phyloP scores from a whole-genome alignment of 2,888 invertebrate species.

The Resseliella maxima region DNA sequence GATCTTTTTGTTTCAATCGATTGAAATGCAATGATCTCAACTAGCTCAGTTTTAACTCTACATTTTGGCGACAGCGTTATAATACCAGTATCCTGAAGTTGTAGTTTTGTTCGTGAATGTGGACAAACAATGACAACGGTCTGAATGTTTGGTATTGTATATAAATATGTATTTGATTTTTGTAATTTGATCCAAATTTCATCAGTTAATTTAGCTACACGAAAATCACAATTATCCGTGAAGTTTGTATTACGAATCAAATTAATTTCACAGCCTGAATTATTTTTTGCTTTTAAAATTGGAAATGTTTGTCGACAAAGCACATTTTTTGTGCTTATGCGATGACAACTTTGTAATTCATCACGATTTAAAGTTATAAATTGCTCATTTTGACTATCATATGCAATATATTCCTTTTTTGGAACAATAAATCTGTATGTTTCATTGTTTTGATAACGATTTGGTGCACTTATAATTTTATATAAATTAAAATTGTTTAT shows the following conservation, averaged over 20 bases:
- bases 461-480: not conserved
- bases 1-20: not conserved
- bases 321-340: not conserved
- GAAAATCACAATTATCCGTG: not conserved
- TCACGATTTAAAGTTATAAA: not conserved
- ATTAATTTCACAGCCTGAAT: conserved; percentile 23
- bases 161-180: not conserved
- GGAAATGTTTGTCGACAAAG: conserved; percentile 5
- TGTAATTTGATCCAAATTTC: not conserved
- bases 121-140: not conserved
- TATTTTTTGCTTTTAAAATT: not conserved
- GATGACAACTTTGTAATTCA: not conserved
- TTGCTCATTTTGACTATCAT: not conserved
- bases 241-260: not conserved
- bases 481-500: not conserved
- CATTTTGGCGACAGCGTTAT: not conserved
- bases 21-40: not conserved
- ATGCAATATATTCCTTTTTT: not conserved
- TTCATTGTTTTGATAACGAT: not conserved
- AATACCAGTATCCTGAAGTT: not conserved
- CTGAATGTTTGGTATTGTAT: not conserved
- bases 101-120: not conserved
- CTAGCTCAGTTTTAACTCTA: not conserved
- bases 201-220: not conserved
- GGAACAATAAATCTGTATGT: not conserved